Evolutionary conservation across 2,888 invertebrate genomes (phyloP).

Genomic region (Catocala nupta): DNA sequence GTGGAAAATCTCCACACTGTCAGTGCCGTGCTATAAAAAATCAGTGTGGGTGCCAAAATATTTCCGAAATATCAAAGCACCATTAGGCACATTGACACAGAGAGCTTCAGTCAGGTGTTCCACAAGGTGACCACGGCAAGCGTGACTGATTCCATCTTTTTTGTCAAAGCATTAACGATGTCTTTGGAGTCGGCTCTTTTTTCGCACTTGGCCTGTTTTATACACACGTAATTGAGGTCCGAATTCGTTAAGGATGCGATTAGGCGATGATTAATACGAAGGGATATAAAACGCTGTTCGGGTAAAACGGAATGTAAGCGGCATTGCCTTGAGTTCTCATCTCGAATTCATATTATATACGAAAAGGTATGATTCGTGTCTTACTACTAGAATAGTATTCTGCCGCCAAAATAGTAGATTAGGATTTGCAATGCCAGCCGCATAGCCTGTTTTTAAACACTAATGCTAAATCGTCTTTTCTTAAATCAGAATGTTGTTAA

Average conservation of each 20-base stretch:
- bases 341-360: too few species aligned
- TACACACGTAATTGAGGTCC: constrained; percentile 82
- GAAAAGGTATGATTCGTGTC: too few species aligned
- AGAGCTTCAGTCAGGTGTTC: constrained; percentile 39
- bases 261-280: constrained; percentile 80
- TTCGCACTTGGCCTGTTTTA: constrained; percentile 77
- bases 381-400: too few species aligned
- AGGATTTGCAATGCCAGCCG: too few species aligned
- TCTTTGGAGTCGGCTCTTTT: constrained; percentile 72
- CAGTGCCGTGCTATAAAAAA: background rate
- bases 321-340: too few species aligned
- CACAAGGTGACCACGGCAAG: constrained; percentile 47
- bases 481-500: too few species aligned
- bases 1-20: too few species aligned
- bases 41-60: background rate
- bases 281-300: constrained; percentile 41
- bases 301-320: constrained; percentile 11
- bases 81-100: constrained; percentile 38
- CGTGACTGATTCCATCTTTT: constrained; percentile 72
- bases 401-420: too few species aligned
- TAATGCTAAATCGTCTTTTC: too few species aligned
- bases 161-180: constrained; percentile 73
- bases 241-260: constrained; percentile 85
- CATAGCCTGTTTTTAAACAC: too few species aligned
- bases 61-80: constrained; percentile 16